Conservation (phyloP, 37 sponge, comb jelly and placozoan genomes). For the Sycon ciliatum region DNA sequence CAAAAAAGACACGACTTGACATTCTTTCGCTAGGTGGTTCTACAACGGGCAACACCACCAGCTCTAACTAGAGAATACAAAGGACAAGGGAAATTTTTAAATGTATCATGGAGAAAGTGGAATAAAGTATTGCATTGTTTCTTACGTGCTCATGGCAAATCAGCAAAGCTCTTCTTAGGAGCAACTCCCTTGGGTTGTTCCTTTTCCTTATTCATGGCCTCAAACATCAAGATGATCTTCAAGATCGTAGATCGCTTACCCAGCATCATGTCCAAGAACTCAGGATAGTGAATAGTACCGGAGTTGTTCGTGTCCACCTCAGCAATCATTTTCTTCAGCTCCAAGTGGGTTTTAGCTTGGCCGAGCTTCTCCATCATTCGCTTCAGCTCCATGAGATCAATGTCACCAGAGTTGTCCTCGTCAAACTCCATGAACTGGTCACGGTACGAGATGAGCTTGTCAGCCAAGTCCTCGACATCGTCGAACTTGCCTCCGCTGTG, state of each 20-base stretch:
- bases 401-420: constrained; percentile 85
- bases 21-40: no score
- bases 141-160: constrained; percentile 60
- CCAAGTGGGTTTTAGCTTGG: constrained; percentile 86
- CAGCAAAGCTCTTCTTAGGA: constrained; percentile 57
- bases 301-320: constrained; percentile 82
- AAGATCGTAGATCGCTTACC: constrained; percentile 76
- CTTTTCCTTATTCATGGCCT: constrained; percentile 81
- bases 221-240: constrained; percentile 87
- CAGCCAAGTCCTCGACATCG: constrained; percentile 71
- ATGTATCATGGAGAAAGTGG: no score
- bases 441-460: constrained; percentile 60
- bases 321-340: constrained; percentile 91
- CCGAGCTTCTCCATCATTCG: constrained; percentile 96
- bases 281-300: constrained; percentile 86
- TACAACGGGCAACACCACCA: no score
- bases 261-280: constrained; percentile 86
- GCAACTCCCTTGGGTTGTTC: constrained; percentile 70
- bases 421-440: constrained; percentile 92
- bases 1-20: no score
- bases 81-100: no score
- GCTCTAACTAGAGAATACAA: no score
- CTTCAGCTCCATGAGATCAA: constrained; percentile 88
- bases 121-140: no score
- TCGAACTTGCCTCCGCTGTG: constrained; percentile 52